phyloP scores from a whole-genome alignment of 2,888 invertebrate species.

The Nomada fabriciana region DNA sequence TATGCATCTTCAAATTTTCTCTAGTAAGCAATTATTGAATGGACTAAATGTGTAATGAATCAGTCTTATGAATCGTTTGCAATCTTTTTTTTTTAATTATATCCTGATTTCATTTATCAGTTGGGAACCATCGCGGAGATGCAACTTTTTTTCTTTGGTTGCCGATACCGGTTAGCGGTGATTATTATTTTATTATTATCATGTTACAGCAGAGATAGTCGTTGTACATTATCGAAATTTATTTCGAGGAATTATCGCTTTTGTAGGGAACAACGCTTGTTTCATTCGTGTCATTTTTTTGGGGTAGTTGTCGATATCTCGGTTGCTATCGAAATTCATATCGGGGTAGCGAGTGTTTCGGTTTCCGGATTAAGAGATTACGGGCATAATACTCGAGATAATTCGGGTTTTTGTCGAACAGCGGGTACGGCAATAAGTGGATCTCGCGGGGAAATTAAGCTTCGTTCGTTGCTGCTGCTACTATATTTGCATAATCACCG shows the following conservation, averaged over 20 bases:
- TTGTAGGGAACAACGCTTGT: background rate
- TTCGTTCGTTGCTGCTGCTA: background rate
- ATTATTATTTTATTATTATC: background rate
- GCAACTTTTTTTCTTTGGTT: constrained; percentile 4
- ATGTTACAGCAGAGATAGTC: no score
- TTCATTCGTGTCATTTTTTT: constrained; percentile 23
- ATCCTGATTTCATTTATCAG: background rate
- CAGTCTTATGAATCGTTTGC: no score
- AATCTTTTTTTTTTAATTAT: no score
- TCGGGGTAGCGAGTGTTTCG: constrained; percentile 23
- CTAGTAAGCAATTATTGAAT: no score
- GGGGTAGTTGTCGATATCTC: background rate
- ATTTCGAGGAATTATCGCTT: constrained; percentile 10
- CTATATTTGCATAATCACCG: background rate
- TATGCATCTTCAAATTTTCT: no score
- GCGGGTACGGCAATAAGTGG: constrained; percentile 6
- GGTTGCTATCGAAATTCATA: constrained; percentile 13
- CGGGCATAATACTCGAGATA: constrained; percentile 24
- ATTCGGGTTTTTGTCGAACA: constrained; percentile 24
- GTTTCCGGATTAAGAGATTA: constrained; percentile 28
- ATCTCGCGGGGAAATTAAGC: constrained; percentile 9
- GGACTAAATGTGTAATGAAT: no score
- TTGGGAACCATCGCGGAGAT: background rate
- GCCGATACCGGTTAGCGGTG: background rate
- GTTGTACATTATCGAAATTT: constrained; percentile 12